Evolutionary conservation across 2,113 vertebrate genomes (phyloP), one percentile per base, ranked within the genome.

Genomic region (Ranitomeya variabilis): DNA sequence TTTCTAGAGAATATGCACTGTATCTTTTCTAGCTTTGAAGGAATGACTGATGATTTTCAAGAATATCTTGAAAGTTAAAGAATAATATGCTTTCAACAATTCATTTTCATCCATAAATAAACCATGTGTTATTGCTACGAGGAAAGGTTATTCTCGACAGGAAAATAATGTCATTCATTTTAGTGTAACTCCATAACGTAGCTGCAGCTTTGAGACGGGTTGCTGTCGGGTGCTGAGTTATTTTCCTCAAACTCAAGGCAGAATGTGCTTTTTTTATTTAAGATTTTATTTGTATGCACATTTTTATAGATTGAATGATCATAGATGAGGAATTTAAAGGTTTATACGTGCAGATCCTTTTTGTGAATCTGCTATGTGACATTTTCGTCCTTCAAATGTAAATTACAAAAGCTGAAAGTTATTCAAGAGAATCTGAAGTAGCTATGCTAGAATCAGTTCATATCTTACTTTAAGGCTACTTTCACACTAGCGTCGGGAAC

Each of bases 31-130:
- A 21, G 45, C 16, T 76, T 76, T 52, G 21, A 21, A 19, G 23
- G 54, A 86, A 76, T 86, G 83, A 86, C 52, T 76, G 69, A 76
- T 86, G 83, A 86, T 86, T 86, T 86, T 18, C 23, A 60, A 76
- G 59, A 86, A 86, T 11, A 71, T 86, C 21, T 76, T 76, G 83
- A 86, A 86, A 86, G 83, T 76, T 85, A 74, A 86, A 73, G 51
- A 85, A 76, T 60, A 86, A 60, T 86, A 59, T 45, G n/a, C 67
- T 74, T 85, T 85, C n/a, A 74, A 85, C 66, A 59, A 86, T n/a
- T 31, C 5, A 59, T 86, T 76, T 86, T 76, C 23, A 73, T 60
- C 19, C 71, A 86, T 76, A 60, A 86, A 86, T 76, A 86, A 86
- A 60, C n/a, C 26, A 31, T 86, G 26, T 86, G 83, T 86, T 54